phyloP scores from a whole-genome alignment of 2,797 vertebrate species.

The Macropus fuliginosus region DNA sequence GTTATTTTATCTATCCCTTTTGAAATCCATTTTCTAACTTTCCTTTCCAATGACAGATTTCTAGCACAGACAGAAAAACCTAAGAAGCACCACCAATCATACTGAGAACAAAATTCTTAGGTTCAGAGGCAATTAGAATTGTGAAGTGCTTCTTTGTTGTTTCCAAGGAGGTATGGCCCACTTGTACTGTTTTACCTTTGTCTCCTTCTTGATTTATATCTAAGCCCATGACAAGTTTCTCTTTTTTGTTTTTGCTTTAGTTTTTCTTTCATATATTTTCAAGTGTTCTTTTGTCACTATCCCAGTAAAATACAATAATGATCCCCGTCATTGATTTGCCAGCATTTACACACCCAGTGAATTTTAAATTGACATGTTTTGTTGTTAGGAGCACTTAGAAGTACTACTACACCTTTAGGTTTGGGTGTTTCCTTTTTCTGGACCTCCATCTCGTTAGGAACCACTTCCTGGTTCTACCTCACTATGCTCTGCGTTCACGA shows the following conservation, averaged over 20 bases:
- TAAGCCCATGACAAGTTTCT: constrained; percentile 97
- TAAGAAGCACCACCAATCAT: constrained; percentile 98
- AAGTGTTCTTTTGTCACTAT: constrained; percentile 98
- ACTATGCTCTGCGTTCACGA: constrained; percentile 91
- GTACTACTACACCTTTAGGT: constrained; percentile 88
- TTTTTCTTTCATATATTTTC: constrained; percentile 98
- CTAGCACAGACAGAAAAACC: constrained; percentile 96
- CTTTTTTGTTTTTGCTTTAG: constrained; percentile 94
- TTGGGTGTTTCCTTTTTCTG: constrained; percentile 92
- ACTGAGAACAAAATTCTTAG: constrained; percentile 99
- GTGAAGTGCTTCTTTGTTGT: constrained; percentile 98
- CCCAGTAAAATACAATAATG: constrained; percentile 98
- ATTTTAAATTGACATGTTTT: constrained; percentile 95
- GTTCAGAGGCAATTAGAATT: constrained; percentile 96
- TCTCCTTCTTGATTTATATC: constrained; percentile 99
- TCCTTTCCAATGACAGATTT: constrained; percentile 96
- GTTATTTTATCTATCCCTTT: constrained; percentile 97
- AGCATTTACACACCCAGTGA: constrained; percentile 98
- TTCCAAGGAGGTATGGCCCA: constrained; percentile 97
- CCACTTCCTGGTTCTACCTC: constrained; percentile 91
- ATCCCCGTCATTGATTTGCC: constrained; percentile 98
- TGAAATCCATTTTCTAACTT: constrained; percentile 92
- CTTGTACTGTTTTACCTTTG: constrained; percentile 94
- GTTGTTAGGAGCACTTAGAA: constrained; percentile 92
- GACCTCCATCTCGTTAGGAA: constrained; percentile 83